A percentile compares a stretch with the other conserved stretches of the same genome.
phyloP scores from a whole-genome alignment of 2,888 invertebrate species.

The Acanthococcus lagerstroemiae region DNA sequence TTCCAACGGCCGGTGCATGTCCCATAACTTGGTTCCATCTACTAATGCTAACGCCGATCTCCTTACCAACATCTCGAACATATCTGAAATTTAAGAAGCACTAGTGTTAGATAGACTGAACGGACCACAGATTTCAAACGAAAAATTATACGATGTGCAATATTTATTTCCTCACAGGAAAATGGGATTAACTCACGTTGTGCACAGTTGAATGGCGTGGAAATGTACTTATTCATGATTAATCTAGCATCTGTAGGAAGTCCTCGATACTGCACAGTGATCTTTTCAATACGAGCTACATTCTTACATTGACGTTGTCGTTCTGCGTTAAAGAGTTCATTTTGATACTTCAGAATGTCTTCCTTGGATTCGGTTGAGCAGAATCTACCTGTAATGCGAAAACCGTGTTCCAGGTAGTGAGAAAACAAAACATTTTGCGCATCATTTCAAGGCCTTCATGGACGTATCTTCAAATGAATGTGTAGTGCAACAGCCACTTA shows the following conservation, averaged over 20 bases:
- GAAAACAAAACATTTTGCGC: too few species aligned
- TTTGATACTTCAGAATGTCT: slow-evolving; percentile 42
- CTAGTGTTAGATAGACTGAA: neutral
- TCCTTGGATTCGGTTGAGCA: slow-evolving; percentile 3
- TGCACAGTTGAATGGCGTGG: slow-evolving; percentile 87
- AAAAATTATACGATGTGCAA: slow-evolving; percentile 12
- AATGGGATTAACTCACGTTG: slow-evolving; percentile 54
- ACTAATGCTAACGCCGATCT: slow-evolving; percentile 69
- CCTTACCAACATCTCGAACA: slow-evolving; percentile 59
- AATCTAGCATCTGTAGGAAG: slow-evolving; percentile 61
- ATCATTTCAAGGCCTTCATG: too few species aligned
- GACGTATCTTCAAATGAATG: too few species aligned
- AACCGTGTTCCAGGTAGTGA: too few species aligned
- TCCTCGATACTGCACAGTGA: slow-evolving; percentile 70
- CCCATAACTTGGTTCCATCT: slow-evolving; percentile 71
- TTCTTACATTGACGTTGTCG: slow-evolving; percentile 59
- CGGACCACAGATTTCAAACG: neutral
- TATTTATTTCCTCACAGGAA: neutral
- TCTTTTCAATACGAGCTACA: slow-evolving; percentile 82
- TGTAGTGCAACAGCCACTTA: too few species aligned
- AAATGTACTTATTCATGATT: slow-evolving; percentile 81
- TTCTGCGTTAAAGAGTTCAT: slow-evolving; percentile 67
- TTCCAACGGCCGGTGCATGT: slow-evolving; percentile 78
- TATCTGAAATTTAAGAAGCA: slow-evolving; percentile 53
- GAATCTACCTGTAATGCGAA: neutral